Percentiles rank a stretch among this genome's conserved stretches.
Conservation (phyloP, 1,140 invertebrate genomes). For the Drosophila burlai region DNA sequence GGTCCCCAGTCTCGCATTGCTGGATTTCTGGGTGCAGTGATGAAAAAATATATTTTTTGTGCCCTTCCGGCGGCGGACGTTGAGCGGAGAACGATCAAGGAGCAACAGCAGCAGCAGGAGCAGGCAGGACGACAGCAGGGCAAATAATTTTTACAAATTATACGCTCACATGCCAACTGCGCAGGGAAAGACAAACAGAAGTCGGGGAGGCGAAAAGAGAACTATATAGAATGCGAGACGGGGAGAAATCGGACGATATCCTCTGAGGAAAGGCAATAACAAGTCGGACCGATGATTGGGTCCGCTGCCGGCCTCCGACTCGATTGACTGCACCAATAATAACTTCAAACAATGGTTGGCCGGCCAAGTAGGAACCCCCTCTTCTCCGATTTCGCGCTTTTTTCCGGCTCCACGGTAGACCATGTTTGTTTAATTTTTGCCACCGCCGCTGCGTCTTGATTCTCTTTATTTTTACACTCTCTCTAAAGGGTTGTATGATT, state of each 20-base stretch:
- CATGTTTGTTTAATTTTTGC: slow-evolving; percentile 82
- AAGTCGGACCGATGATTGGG: slow-evolving; percentile 67
- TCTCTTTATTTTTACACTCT: slow-evolving; percentile 18
- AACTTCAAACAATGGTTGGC: slow-evolving; percentile 75
- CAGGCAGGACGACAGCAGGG: slow-evolving; percentile 64
- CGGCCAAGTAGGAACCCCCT: slow-evolving; percentile 47
- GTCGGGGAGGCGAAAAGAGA: slow-evolving; percentile 30
- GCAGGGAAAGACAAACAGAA: slow-evolving; percentile 66
- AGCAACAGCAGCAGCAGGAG: slow-evolving; percentile 17
- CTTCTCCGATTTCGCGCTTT: slow-evolving; percentile 8
- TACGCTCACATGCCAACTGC: slow-evolving; percentile 79
- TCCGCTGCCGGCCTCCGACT: slow-evolving; percentile 62
- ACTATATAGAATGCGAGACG: slow-evolving; percentile 39
- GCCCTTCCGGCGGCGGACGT: slow-evolving; percentile 41
- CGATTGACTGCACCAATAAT: slow-evolving; percentile 73
- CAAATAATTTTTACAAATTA: slow-evolving; percentile 83
- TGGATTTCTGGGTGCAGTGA: slow-evolving; percentile 53
- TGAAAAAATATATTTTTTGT: slow-evolving; percentile 68
- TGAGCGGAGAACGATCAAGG: slow-evolving; percentile 23
- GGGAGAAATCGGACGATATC: slow-evolving; percentile 58
- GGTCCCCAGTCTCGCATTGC: slow-evolving; percentile 22
- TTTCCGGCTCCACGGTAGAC: slow-evolving; percentile 36
- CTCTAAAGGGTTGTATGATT: not conserved
- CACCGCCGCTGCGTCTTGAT: slow-evolving; percentile 64
- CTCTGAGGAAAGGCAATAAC: slow-evolving; percentile 66